phyloP scores from a whole-genome alignment of 2,113 vertebrate genomes.

The Thunnus thynnus region DNA sequence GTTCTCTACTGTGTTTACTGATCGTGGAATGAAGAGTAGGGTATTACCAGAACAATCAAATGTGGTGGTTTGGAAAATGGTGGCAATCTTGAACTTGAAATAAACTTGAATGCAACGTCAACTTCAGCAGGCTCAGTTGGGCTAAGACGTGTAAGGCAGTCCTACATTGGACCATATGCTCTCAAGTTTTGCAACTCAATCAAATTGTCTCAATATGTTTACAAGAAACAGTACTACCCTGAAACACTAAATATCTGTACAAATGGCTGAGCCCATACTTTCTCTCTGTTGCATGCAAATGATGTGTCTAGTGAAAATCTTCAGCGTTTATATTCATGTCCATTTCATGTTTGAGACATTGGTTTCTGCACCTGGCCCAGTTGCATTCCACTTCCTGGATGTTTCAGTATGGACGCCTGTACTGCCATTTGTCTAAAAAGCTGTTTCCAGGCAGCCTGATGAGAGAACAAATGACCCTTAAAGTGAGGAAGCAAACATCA shows the following conservation, averaged over 20 bases:
- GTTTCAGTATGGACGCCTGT: slow-evolving; percentile 76
- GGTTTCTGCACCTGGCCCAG: slow-evolving; percentile 72
- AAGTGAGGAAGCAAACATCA: slow-evolving; percentile 82
- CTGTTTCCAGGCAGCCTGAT: slow-evolving; percentile 74
- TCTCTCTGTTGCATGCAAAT: slow-evolving; percentile 89
- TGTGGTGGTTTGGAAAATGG: slow-evolving; percentile 51
- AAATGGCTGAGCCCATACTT: slow-evolving; percentile 81
- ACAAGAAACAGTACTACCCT: slow-evolving; percentile 85
- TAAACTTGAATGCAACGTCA: slow-evolving; percentile 69
- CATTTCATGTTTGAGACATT: slow-evolving; percentile 81
- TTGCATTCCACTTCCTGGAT: slow-evolving; percentile 74
- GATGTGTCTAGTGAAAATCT: slow-evolving; percentile 86
- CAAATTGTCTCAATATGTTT: slow-evolving; percentile 85
- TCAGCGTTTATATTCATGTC: slow-evolving; percentile 83
- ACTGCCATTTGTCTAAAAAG: slow-evolving; percentile 84
- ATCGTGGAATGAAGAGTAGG: slow-evolving; percentile 68
- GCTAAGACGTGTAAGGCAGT: slow-evolving; percentile 42
- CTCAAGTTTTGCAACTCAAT: slow-evolving; percentile 78
- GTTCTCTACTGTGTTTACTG: slow-evolving; percentile 63
- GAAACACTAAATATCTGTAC: slow-evolving; percentile 82
- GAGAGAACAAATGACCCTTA: slow-evolving; percentile 75
- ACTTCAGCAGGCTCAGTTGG: slow-evolving; percentile 62
- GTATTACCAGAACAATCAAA: slow-evolving; percentile 79
- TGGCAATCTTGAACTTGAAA: slow-evolving; percentile 75
- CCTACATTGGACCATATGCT: slow-evolving; percentile 52